Conservation (phyloP, 2,797 vertebrate species). For the Gallirallus australis region DNA sequence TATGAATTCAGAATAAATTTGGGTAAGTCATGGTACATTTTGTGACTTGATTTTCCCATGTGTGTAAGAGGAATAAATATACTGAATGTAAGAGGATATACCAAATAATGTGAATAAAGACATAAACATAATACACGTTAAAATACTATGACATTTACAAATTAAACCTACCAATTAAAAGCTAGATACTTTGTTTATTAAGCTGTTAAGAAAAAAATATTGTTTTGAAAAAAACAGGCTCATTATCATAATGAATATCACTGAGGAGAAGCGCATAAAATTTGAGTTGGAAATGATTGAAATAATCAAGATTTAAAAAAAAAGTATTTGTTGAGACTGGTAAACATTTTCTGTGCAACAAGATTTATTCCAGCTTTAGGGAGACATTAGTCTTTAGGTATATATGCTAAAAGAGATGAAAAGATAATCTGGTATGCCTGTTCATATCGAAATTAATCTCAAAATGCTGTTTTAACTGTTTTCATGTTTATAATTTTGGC, state of each 20-base stretch:
- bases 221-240: not conserved
- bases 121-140: not conserved
- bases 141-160: not conserved
- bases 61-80: not conserved
- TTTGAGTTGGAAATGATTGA: not conserved
- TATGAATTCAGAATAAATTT: not conserved
- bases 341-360: not conserved
- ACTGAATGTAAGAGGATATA: not conserved
- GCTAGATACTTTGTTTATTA: not conserved
- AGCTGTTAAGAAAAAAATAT: not conserved
- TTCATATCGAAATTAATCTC: constrained; percentile 47
- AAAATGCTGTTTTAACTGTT: not conserved
- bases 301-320: not conserved
- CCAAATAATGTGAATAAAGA: not conserved
- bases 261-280: not conserved
- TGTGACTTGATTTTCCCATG: not conserved
- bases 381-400: constrained; percentile 78
- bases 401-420: constrained; percentile 77
- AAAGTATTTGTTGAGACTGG: not conserved
- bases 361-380: constrained; percentile 55
- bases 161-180: not conserved
- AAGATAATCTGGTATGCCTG: constrained; percentile 60
- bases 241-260: not conserved
- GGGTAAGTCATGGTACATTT: not conserved
- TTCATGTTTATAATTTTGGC: not conserved